phyloP scores from a whole-genome alignment of 2,113 vertebrate genomes.

The Platichthys flesus region DNA sequence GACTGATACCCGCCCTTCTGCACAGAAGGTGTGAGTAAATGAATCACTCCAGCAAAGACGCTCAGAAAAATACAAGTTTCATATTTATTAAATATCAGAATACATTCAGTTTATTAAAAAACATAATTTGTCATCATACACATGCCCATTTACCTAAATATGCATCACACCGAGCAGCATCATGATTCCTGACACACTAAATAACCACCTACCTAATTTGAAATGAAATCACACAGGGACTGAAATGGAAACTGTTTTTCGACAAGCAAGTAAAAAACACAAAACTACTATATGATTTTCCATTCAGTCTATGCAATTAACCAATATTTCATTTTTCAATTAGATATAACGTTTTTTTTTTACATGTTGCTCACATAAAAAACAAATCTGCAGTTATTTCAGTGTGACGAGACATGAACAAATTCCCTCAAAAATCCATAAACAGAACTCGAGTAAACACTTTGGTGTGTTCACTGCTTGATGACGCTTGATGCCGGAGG shows the following conservation, averaged over 20 bases:
- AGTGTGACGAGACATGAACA: not conserved
- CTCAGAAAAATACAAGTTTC: not conserved
- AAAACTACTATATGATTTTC: not conserved
- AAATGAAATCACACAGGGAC: not conserved
- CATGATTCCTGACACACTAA: not conserved
- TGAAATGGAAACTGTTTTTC: constrained; percentile 3
- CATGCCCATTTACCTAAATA: not conserved
- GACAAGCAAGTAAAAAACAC: not conserved
- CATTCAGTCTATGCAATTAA: not conserved
- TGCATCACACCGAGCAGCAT: not conserved
- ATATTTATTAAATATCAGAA: constrained; percentile 30
- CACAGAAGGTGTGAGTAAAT: fast-evolving
- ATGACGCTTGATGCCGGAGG: not conserved
- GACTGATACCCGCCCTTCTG: not conserved
- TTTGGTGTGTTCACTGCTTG: constrained; percentile 9
- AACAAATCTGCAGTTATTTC: not conserved
- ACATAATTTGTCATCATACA: not conserved
- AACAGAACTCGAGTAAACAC: not conserved
- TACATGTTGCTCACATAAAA: constrained; percentile 2
- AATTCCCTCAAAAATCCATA: not conserved
- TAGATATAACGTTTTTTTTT: not conserved
- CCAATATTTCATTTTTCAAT: not conserved
- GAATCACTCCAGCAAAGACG: not conserved
- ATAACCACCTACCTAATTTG: not conserved
- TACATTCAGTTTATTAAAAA: constrained; percentile 24